Base-by-base conservation (phyloP, 2,797 vertebrate genomes). In the Scarus forsteni region DNA sequence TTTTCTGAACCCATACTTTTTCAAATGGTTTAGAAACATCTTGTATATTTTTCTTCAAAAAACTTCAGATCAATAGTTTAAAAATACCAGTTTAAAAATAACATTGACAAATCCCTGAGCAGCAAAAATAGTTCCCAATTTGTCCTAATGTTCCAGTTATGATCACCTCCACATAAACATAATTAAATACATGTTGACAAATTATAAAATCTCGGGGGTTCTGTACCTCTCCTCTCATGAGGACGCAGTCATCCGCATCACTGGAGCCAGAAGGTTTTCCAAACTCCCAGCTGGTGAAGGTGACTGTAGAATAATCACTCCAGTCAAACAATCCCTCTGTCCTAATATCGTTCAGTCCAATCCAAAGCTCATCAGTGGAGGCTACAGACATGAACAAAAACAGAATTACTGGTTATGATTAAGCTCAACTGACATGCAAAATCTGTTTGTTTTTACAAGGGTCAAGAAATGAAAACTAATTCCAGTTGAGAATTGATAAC, bases 261-360 rank as follows among this genome's bases (percentile, higher is more conserved):
- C 88, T 86, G 58, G 89, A 90, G 40, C 84, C 60, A 14, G 94
- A 86, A 1, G 98, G 97, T 67, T 96, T 93, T 45, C 94, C 95
- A 66, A n/a, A 92, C 48, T 93, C 82, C 97, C 97, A 99, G 67
- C 88, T 95, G 38, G 94, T 96, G 71, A 95, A 98, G 0, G 83
- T 94, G 40, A 99, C 96, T 0, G 89, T 83, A 0, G 95, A 93
- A 9, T 94, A 91, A 81, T 99, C 98, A 0, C 93, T 96, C 97
- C 97, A 99, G 68, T 97, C 96, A 92, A 99, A 99, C 77, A 95
- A 92, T 85, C 97, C 94, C 57, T 97, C 94, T 44, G 92, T 93
- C 77, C 76, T 96, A 57, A 90, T 89, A 87, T 98, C 97, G 61
- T 98, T 98, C 82, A 99, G 80, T 36, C 98, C 97, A 52, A 97